Evolutionary conservation across 1,140 invertebrate species (phyloP), one percentile per base, ranked within the genome.

Genomic region (Drosophila repletoides): DNA sequence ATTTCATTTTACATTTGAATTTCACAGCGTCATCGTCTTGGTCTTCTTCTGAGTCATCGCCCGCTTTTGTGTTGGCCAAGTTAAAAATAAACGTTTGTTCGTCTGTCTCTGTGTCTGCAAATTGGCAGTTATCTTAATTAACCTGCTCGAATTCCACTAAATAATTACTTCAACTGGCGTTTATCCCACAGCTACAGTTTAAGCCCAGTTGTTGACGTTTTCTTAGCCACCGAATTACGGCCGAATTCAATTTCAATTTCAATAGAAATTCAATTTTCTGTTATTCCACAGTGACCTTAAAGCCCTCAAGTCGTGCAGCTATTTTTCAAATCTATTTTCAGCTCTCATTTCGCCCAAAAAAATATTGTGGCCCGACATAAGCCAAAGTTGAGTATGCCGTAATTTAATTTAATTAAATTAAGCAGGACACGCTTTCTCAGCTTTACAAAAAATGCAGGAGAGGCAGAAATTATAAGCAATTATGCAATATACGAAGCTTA

Each of bases 361-460:
- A 46, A 29, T 38, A 12, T 14, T 55, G 29, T 6, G 24, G 38
- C 31, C 34, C 49, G 36, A 15, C 40, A 43, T 56, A 21, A 21
- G 10, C 15, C 6, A 41, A 14, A 15, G 38, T 55, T 5, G 24
- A 58, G 24, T 48, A 41, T 48, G 49, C 46, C 33, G 19, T 46
- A 31, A 46, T 56, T 60, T 83, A 83, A 81, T 81, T 81, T 65
- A 76, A 83, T 83, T 73, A 81, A 69, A 48, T 63, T 61, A 59
- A 64, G 22, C 55, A 65, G 45, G 36, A 43, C 26, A 59, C 21
- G 15, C 53, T 26, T n/a, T n/a, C 19, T 55, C 14, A 63, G 26
- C 46, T 21, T n/a, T n/a, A 31, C 28, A 15, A 22, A n/a, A n/a
- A n/a, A n/a, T n/a, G n/a, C n/a, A n/a, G n/a, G n/a, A n/a, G n/a